Evolutionary conservation across 2,888 invertebrate species (phyloP), one percentile per base, ranked within the genome.

Genomic region (Gasteruption jaculator): DNA sequence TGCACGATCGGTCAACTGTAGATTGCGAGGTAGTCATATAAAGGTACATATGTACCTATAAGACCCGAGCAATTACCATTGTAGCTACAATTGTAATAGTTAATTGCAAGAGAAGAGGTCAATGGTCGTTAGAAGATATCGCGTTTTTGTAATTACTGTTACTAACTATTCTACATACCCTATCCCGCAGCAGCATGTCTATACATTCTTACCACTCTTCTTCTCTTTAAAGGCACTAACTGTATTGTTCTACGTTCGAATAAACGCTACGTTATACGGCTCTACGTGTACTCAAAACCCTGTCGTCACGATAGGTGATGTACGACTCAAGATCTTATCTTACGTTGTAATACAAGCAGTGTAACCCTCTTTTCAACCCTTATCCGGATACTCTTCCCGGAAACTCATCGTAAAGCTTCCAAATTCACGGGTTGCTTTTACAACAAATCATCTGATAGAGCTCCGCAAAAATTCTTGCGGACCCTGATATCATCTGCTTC

Each of bases 291-390:
- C n/a, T n/a, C n/a, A n/a, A n/a, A 20, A 30, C 19, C 27, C 19
- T 35, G 48, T 51, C 40, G 51, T 58, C 57, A 54, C 55, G 55
- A 58, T 59, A 53, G 43, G 38, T 50, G 50, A 56, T 56, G 44
- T 49, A 57, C 47, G 46, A 37, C 54, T 49, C 43, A 43, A 52
- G 57, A 56, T 58, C 37, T 43, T 51, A 59, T 57, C 58, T 53
- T 21, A 48, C 42, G 50, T 50, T 52, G 42, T 47, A 57, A 54
- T 49, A 52, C 52, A 52, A 47, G 51, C 41, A 43, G 40, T 38
- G 48, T 48, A 48, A 43, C 52, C 43, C 47, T 50, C n/a, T n/a
- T n/a, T 50, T 48, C 47, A 46, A 46, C 46, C 49, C 44, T 43
- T 49, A 51, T 50, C 50, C 50, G 45, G 42, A 16, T 42, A 37